A percentile compares a stretch with the other conserved stretches of the same genome.
Conservation (phyloP, 1,140 invertebrate species). For the Drosophila parvula region DNA sequence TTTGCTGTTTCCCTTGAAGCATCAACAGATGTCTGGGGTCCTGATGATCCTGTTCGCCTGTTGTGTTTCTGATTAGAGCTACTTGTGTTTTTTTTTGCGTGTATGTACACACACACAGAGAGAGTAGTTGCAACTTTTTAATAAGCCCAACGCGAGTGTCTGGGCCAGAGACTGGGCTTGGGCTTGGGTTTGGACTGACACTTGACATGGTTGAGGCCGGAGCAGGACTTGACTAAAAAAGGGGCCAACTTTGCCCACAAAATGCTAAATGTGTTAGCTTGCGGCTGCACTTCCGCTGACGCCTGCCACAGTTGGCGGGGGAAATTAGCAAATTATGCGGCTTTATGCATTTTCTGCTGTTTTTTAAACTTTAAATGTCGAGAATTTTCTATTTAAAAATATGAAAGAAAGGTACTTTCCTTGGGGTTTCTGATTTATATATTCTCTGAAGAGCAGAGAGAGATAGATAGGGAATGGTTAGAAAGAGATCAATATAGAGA, state of each 20-base stretch:
- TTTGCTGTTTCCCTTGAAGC: too few species aligned
- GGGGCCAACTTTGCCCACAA: conserved; percentile 1
- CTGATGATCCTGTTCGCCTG: background rate
- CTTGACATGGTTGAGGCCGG: conserved; percentile 62
- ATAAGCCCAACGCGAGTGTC: conserved; percentile 62
- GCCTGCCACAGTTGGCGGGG: conserved; percentile 37
- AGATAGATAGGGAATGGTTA: too few species aligned
- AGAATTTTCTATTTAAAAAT: background rate
- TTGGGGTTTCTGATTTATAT: too few species aligned
- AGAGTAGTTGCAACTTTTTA: conserved; percentile 39
- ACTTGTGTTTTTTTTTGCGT: conserved; percentile 7
- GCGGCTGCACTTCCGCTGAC: conserved; percentile 37
- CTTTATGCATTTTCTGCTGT: background rate
- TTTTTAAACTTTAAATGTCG: background rate
- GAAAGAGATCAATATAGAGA: too few species aligned
- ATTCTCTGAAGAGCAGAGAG: too few species aligned
- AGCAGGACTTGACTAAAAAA: background rate
- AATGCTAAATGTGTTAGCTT: conserved; percentile 7
- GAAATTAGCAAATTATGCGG: conserved; percentile 1
- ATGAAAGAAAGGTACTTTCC: too few species aligned
- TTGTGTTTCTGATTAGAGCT: background rate
- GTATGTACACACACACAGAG: background rate
- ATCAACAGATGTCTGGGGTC: background rate
- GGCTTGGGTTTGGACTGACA: conserved; percentile 21
- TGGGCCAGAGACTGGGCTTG: conserved; percentile 21